These are phyloP conservation scores for Anarhynchus alexandrinus DNA, from an alignment of 2,113 vertebrate species.

Conservation along the genomic window DNA sequence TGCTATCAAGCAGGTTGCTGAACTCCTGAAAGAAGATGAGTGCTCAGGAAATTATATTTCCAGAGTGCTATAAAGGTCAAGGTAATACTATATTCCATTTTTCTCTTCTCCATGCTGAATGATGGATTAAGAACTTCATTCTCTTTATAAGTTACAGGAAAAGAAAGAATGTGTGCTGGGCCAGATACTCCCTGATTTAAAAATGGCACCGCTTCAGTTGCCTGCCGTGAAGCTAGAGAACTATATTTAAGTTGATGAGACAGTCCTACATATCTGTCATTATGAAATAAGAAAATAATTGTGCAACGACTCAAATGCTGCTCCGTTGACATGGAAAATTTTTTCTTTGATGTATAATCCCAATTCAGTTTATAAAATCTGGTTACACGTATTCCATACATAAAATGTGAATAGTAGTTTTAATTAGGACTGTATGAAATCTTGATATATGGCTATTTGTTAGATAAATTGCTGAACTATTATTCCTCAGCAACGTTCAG, in stretches of 20 bases:
- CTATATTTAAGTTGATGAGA: not conserved
- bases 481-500: not conserved
- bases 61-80: constrained; percentile 6
- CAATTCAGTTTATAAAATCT: not conserved
- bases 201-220: not conserved
- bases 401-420: not conserved
- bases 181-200: not conserved
- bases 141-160: not conserved
- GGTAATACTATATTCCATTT: not conserved
- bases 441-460: not conserved
- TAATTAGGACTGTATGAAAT: constrained; percentile 14
- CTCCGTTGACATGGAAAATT: not conserved
- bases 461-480: not conserved
- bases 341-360: not conserved
- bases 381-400: not conserved
- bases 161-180: not conserved
- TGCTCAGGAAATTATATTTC: not conserved
- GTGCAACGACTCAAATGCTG: not conserved
- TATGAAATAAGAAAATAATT: constrained; percentile 5
- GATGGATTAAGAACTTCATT: not conserved
- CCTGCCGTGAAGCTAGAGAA: not conserved
- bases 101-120: not conserved
- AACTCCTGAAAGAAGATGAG: not conserved
- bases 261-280: not conserved
- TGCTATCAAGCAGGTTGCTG: not conserved